Evolutionary conservation across 2,888 invertebrate species (phyloP).

Genomic region (Patella depressa): DNA sequence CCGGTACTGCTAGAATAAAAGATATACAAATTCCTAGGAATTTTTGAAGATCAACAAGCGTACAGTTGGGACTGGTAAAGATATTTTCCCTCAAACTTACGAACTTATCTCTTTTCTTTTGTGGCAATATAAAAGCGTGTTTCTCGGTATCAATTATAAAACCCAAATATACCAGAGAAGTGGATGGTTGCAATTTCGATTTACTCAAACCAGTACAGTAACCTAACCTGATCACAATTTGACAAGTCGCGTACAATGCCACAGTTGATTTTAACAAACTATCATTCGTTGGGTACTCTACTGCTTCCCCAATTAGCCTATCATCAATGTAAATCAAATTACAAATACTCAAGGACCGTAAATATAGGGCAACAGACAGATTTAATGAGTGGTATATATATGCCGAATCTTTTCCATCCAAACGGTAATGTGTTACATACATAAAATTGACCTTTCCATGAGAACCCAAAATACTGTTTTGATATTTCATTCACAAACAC

Average conservation of each 20-base stretch:
- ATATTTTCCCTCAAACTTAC: neutral
- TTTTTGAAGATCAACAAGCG: too few relatives aligned
- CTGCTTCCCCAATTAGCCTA: neutral
- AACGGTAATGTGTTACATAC: neutral
- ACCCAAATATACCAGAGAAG: neutral
- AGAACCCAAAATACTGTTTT: neutral
- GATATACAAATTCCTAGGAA: neutral
- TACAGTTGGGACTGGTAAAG: neutral
- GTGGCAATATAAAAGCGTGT: neutral
- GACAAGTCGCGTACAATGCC: neutral
- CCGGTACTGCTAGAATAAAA: neutral
- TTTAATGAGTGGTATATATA: neutral
- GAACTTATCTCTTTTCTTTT: neutral
- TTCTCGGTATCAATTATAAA: neutral
- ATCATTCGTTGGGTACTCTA: neutral
- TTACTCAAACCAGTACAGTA: conserved; percentile 1
- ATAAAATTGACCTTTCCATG: neutral
- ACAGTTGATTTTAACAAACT: neutral
- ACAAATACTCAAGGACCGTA: too few relatives aligned
- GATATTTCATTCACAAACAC: neutral
- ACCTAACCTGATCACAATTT: neutral
- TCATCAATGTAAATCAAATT: neutral
- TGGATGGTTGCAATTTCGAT: neutral
- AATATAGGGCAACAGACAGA: neutral
- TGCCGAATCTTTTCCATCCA: neutral